A percentile compares a stretch with the other conserved stretches of the same genome.
Conservation (phyloP, 2,797 vertebrate species). For the Clarias platycephalus region DNA sequence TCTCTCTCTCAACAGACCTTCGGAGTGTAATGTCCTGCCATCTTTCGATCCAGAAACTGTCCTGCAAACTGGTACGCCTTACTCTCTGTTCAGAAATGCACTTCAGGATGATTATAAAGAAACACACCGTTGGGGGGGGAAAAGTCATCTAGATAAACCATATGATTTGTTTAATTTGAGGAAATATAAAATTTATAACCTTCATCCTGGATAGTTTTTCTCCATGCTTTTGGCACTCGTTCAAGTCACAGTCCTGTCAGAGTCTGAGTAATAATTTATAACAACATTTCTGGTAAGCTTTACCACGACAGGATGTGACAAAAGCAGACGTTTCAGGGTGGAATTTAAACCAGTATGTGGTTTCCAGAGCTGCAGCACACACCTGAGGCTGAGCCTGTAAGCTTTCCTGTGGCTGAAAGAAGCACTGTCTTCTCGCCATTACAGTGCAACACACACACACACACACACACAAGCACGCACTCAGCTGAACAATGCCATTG, state of each 20-base stretch:
- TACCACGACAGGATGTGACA: neutral
- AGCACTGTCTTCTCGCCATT: slow-evolving; percentile 40
- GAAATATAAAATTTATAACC: neutral
- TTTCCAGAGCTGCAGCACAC: neutral
- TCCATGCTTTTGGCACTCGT: neutral
- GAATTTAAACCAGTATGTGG: neutral
- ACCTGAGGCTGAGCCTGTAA: neutral
- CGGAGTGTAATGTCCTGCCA: slow-evolving; percentile 86
- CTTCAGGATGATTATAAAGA: neutral
- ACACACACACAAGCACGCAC: neutral
- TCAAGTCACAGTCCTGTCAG: neutral
- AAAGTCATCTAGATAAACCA: no score
- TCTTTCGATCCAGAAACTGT: slow-evolving; percentile 95
- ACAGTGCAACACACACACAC: slow-evolving; percentile 48
- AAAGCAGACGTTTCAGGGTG: neutral
- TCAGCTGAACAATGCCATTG: slow-evolving; percentile 41
- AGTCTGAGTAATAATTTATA: neutral
- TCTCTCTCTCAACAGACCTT: slow-evolving; percentile 72
- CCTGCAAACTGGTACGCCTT: slow-evolving; percentile 86
- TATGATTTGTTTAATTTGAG: neutral
- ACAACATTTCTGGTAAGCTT: slow-evolving; percentile 3
- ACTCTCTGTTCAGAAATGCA: neutral
- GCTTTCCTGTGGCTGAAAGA: slow-evolving; percentile 31
- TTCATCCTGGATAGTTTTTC: neutral
- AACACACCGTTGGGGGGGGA: no score